Percentiles rank a stretch among this genome's conserved stretches.
Conservation (phyloP, 2,797 vertebrate species). For the Muscicapa striata region DNA sequence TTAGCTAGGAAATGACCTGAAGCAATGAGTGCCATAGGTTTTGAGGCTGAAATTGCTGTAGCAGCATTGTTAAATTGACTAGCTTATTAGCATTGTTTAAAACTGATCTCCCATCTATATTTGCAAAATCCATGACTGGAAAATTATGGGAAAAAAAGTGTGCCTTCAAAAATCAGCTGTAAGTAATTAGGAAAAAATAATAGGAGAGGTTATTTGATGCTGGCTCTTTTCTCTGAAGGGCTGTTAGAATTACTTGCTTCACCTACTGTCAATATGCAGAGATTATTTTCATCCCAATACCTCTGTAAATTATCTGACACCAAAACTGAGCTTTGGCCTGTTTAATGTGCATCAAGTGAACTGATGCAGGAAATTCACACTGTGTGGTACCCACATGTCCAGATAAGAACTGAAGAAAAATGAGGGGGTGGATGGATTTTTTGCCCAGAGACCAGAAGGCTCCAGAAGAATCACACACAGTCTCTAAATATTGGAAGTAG, state of each 20-base stretch:
- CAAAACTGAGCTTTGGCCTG: neutral
- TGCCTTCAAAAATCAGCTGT: neutral
- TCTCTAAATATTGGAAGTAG: neutral
- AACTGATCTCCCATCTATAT: neutral
- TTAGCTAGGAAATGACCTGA: neutral
- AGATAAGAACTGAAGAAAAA: neutral
- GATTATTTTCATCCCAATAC: neutral
- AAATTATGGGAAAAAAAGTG: neutral
- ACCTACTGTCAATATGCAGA: neutral
- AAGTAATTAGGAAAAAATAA: neutral
- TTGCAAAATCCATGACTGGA: neutral
- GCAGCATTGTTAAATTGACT: neutral
- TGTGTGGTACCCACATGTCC: neutral
- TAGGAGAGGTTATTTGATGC: neutral
- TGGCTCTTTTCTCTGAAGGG: neutral
- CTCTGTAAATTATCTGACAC: neutral
- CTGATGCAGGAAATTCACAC: neutral
- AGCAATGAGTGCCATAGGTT: accelerated
- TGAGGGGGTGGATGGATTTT: neutral
- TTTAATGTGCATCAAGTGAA: neutral
- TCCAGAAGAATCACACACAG: accelerated
- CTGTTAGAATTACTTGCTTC: neutral
- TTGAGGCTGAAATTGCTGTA: neutral
- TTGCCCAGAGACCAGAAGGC: neutral
- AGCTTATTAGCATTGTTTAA: neutral